Percentiles rank a stretch among this genome's conserved stretches.
These are phyloP conservation scores for Ispidina picta DNA, from an alignment of 2,797 vertebrate species.

Conservation along the genomic window DNA sequence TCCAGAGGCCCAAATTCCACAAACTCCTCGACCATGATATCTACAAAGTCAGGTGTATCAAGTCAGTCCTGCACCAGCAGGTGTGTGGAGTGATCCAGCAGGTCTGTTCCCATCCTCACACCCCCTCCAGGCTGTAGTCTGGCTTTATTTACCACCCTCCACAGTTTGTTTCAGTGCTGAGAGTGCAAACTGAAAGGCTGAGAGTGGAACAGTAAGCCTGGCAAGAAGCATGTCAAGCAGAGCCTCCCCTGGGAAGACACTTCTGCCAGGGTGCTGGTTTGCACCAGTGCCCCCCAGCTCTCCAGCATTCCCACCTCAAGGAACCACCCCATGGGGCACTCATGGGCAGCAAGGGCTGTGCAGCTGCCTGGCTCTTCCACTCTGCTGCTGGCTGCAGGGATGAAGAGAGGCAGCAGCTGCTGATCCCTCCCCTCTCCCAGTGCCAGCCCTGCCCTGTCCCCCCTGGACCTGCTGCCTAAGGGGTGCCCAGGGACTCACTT, in stretches of 20 bases:
- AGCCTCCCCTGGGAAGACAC: background rate
- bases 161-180: background rate
- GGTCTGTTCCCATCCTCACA: background rate
- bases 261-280: background rate
- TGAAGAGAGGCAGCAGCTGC: background rate
- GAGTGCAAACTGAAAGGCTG: background rate
- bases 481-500: constrained; percentile 80
- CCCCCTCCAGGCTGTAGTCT: accelerated
- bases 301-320: background rate
- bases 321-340: background rate
- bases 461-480: background rate
- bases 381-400: background rate
- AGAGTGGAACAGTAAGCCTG: background rate
- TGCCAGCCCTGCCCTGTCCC: background rate
- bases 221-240: background rate
- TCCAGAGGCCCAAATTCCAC: constrained; percentile 93
- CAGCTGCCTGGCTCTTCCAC: background rate
- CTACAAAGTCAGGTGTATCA: constrained; percentile 64
- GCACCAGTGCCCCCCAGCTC: accelerated
- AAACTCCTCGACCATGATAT: constrained; percentile 98
- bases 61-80: background rate
- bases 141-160: background rate
- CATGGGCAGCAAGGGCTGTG: background rate
- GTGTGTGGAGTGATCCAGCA: accelerated
- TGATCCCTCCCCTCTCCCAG: accelerated